Evolutionary conservation across 2,113 vertebrate genomes (phyloP).

Genomic region (Micromys minutus): DNA sequence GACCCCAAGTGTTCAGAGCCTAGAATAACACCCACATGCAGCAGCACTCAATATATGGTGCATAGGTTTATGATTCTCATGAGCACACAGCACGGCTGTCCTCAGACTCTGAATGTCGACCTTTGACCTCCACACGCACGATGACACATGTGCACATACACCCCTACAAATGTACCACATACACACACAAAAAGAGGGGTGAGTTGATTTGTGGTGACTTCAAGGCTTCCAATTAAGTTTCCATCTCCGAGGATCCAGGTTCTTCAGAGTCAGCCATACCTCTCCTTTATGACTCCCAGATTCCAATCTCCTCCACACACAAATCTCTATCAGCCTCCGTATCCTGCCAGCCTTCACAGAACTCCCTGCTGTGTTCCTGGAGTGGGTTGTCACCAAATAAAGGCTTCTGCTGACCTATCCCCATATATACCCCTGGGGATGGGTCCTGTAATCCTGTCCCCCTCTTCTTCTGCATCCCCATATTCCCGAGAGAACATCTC

Average conservation of each 20-base stretch:
- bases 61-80: too few relatives aligned
- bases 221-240: not conserved
- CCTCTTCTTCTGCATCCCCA: not conserved
- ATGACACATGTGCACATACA: not conserved
- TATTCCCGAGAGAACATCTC: not conserved
- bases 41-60: not conserved
- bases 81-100: accelerated
- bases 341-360: not conserved
- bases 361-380: not conserved
- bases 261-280: not conserved
- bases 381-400: accelerated
- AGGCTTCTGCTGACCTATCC: too few relatives aligned
- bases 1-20: accelerated
- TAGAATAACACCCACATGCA: accelerated
- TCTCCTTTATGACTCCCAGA: not conserved
- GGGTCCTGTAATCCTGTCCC: not conserved
- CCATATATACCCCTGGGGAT: not conserved
- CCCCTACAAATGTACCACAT: not conserved
- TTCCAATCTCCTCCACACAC: not conserved
- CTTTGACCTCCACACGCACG: not conserved
- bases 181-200: not conserved
- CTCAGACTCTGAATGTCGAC: too few relatives aligned
- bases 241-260: not conserved
- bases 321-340: too few relatives aligned
- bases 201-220: not conserved